Conservation (phyloP, 2,888 invertebrate genomes). For the Merodon equestris region DNA sequence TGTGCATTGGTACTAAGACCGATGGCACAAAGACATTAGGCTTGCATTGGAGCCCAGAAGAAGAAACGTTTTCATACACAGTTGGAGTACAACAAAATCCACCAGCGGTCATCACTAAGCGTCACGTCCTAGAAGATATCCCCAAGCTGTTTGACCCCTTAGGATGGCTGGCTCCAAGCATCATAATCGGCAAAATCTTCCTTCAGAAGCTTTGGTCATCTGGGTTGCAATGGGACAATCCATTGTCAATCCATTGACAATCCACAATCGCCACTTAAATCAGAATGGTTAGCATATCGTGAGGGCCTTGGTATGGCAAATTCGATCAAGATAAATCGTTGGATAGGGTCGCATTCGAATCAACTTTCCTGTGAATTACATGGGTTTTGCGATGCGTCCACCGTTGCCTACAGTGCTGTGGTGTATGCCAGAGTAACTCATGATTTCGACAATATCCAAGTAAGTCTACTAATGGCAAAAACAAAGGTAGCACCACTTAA, state of each 20-base stretch:
- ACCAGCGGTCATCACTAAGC: slow-evolving; percentile 4
- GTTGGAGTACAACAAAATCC: slow-evolving; percentile 2
- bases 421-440: slow-evolving; percentile 9
- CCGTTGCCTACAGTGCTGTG: slow-evolving; percentile 6
- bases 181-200: slow-evolving; percentile 8
- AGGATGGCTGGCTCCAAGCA: slow-evolving; percentile 9
- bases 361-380: slow-evolving; percentile 7
- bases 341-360: slow-evolving; percentile 1
- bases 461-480: slow-evolving; percentile 4
- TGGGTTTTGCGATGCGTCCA: slow-evolving; percentile 9
- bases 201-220: slow-evolving; percentile 15
- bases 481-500: background rate
- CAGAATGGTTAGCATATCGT: background rate
- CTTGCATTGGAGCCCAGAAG: slow-evolving; percentile 3
- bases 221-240: background rate
- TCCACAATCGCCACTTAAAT: background rate
- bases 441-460: slow-evolving; percentile 9
- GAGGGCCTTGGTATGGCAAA: background rate
- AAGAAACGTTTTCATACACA: slow-evolving; percentile 5
- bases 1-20: slow-evolving; percentile 2
- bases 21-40: slow-evolving; percentile 1
- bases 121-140: slow-evolving; percentile 1
- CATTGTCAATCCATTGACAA: no score
- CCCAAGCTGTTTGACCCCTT: slow-evolving; percentile 3
- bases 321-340: background rate